Evolutionary conservation across 2,797 vertebrate species (phyloP), one percentile per base, ranked within the genome.

Genomic region (Chiloscyllium punctatum): DNA sequence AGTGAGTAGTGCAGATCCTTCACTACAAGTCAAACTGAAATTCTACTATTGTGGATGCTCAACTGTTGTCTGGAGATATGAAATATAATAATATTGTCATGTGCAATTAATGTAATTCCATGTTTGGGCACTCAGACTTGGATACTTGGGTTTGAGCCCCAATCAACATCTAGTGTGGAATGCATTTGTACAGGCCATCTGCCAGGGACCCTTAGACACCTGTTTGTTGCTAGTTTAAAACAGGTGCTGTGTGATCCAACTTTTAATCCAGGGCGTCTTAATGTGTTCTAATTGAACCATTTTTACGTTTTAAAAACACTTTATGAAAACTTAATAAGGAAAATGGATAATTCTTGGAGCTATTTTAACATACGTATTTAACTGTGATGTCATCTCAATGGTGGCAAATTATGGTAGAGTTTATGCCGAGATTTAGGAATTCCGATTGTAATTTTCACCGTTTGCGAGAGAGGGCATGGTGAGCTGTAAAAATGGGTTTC

Each of bases 381-480:
- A n/a, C n/a, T n/a, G n/a, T n/a, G n/a, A 72, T 30, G 21, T 23
- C 30, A 66, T 57, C 30, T 62, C 88, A 33, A 62, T 8, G 62
- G 25, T 62, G 57, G 9, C 57, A 53, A 4, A 62, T n/a, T 62
- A 27, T 57, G 25, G 30, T 6, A 15, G 23, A 13, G 3, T 13
- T 30, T 13, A 77, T 77, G 42, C 71, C 53, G 94, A 48, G 48
- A 77, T 95, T 72, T 37, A 23, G 94, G 51, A 72, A 72, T 72
- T 94, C 69, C 57, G 37, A 25, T 33, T 94, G 94, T 13, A 95
- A 95, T 95, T 51, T 95, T 95, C 69, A 57, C 5, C 15, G 53
- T 53, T 95, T 51, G 48, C 94, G 72, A 95, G 48, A 95, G 94
- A 51, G 94, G 94, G 94, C 27, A n/a, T 8, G 42, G 48, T 25